These are phyloP conservation scores for Novumbra hubbsi DNA, from an alignment of 2,797 vertebrate species.

Conservation along the genomic window DNA sequence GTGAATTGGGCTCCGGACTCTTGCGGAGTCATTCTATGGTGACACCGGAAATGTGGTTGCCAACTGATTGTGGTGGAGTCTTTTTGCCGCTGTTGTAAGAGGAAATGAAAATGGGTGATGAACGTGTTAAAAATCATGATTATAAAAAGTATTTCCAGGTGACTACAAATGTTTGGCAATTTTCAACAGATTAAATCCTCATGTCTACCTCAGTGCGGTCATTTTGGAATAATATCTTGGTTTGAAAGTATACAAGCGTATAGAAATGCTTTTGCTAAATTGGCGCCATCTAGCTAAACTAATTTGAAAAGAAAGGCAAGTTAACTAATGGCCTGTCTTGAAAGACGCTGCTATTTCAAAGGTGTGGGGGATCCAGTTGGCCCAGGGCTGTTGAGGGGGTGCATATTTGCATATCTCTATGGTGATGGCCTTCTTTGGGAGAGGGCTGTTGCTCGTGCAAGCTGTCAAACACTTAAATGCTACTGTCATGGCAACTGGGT, in stretches of 20 bases:
- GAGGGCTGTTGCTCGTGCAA: conserved; percentile 10
- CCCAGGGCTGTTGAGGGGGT: neutral
- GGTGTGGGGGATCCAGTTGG: neutral
- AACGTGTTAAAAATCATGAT: neutral
- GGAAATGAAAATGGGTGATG: conserved; percentile 18
- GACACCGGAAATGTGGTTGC: conserved; percentile 42
- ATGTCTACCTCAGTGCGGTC: neutral
- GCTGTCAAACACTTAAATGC: conserved; percentile 18
- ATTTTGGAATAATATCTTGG: neutral
- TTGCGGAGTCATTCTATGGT: conserved; percentile 23
- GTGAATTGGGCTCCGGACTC: conserved; percentile 6
- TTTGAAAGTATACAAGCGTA: neutral
- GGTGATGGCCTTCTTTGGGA: conserved; percentile 26
- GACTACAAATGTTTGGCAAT: neutral
- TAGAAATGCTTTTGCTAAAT: neutral
- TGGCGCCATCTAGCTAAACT: no score
- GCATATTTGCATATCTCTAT: conserved; percentile 27
- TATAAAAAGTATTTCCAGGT: neutral
- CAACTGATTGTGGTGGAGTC: conserved; percentile 29
- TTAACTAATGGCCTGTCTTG: neutral
- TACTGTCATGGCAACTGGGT: conserved; percentile 31
- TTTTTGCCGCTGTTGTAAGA: conserved; percentile 16
- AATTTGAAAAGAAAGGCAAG: neutral
- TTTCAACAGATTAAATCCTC: neutral
- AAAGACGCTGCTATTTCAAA: neutral